Percentiles rank a stretch among this genome's conserved stretches.
Evolutionary conservation across 1,140 invertebrate genomes (phyloP).

Genomic region (Pseudomyrmex dendroicus): DNA sequence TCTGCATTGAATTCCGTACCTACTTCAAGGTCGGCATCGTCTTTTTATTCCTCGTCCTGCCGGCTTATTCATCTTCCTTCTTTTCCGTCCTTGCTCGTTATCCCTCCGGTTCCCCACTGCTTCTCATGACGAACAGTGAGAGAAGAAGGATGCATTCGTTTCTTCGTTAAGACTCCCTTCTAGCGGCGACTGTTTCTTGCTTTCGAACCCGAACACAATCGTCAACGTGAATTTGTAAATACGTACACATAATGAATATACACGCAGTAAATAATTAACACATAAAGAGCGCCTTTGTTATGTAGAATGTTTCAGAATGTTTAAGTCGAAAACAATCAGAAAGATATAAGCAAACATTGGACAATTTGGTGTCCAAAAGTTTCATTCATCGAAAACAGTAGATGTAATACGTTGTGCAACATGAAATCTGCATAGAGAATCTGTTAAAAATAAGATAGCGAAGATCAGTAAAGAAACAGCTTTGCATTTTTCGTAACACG

Average conservation of each 20-base stretch:
- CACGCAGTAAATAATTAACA: neutral
- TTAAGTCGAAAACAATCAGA: neutral
- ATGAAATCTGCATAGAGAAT: neutral
- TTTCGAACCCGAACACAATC: slow-evolving; percentile 4
- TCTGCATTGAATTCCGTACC: slow-evolving; percentile 31
- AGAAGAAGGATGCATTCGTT: slow-evolving; percentile 25
- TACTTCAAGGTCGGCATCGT: slow-evolving; percentile 65
- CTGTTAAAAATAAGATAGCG: neutral
- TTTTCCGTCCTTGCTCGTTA: slow-evolving; percentile 27
- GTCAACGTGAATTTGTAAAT: neutral
- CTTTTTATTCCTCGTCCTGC: slow-evolving; percentile 53
- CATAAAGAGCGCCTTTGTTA: neutral
- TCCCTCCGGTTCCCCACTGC: neutral
- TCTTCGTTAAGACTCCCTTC: neutral
- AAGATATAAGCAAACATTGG: too few relatives aligned
- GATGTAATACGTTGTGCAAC: too few relatives aligned
- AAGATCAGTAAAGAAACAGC: too few relatives aligned
- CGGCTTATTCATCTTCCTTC: slow-evolving; percentile 57
- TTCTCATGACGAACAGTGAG: slow-evolving; percentile 1
- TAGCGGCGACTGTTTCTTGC: slow-evolving; percentile 10
- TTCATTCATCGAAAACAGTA: too few relatives aligned
- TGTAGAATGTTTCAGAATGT: neutral
- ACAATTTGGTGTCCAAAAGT: too few relatives aligned
- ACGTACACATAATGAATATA: too few relatives aligned
- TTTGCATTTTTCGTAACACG: neutral